Percentiles rank a stretch among this genome's conserved stretches.
Evolutionary conservation across 1,140 invertebrate species (phyloP).

Genomic region (Megalonaias nervosa): DNA sequence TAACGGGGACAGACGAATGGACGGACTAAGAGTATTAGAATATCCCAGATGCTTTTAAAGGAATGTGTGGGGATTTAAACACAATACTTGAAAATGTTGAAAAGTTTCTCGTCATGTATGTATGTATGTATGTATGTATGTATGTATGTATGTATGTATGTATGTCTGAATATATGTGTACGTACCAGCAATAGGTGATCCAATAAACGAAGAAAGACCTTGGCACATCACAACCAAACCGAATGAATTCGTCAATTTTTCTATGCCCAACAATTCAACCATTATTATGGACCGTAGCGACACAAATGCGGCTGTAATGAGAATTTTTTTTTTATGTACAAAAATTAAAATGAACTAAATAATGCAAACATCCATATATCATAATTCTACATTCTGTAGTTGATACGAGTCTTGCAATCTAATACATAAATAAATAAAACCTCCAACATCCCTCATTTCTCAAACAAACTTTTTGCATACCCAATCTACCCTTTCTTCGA

Average conservation of each 20-base stretch:
- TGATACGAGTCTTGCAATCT: too few species aligned
- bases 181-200: slow-evolving; percentile 88
- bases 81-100: neutral
- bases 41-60: too few species aligned
- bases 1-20: neutral
- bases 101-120: too few species aligned
- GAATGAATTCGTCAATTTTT: slow-evolving; percentile 94
- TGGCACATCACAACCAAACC: slow-evolving; percentile 94
- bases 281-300: slow-evolving; percentile 93
- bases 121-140: neutral
- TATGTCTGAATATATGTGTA: neutral
- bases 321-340: too few species aligned
- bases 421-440: too few species aligned
- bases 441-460: too few species aligned
- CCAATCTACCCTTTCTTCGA: too few species aligned
- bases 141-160: neutral
- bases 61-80: neutral
- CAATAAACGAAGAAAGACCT: slow-evolving; percentile 89
- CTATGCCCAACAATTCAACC: slow-evolving; percentile 94
- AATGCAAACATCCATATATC: too few species aligned
- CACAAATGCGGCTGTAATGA: slow-evolving; percentile 76
- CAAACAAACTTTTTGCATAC: too few species aligned
- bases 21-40: too few species aligned
- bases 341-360: too few species aligned
- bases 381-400: too few species aligned